phyloP scores from a whole-genome alignment of 2,797 vertebrate species.

The Ctenochaetus hawaiiensis region DNA sequence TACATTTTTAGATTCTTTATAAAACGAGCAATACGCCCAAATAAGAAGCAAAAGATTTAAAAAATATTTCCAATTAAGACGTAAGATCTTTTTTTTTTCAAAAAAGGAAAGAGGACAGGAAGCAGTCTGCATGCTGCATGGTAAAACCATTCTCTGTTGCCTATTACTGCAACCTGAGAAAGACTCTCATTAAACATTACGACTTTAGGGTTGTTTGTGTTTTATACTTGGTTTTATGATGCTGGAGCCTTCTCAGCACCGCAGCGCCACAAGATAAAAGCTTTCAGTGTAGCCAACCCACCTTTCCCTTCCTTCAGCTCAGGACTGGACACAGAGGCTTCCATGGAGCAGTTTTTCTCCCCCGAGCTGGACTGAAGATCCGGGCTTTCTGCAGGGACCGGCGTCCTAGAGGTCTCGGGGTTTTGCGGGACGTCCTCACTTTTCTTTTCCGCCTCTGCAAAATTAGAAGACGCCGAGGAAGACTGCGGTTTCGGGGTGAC shows the following conservation, averaged over 20 bases:
- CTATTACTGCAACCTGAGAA: slow-evolving; percentile 87
- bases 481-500: slow-evolving; percentile 93
- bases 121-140: slow-evolving; percentile 66
- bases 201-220: slow-evolving; percentile 93
- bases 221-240: slow-evolving; percentile 93
- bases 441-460: slow-evolving; percentile 93
- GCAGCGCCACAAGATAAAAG: slow-evolving; percentile 89
- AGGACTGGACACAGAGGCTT: slow-evolving; percentile 93
- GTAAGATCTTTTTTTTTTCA: slow-evolving; percentile 19
- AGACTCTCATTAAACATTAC: slow-evolving; percentile 93
- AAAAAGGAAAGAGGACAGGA: slow-evolving; percentile 18
- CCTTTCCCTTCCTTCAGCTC: slow-evolving; percentile 97
- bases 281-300: slow-evolving; percentile 89
- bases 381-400: slow-evolving; percentile 90
- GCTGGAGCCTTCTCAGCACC: slow-evolving; percentile 87
- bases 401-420: slow-evolving; percentile 88
- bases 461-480: slow-evolving; percentile 66
- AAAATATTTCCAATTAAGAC: neutral
- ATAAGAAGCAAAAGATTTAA: neutral
- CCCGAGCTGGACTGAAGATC: slow-evolving; percentile 90
- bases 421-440: slow-evolving; percentile 87
- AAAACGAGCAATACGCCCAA: neutral
- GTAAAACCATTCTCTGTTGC: slow-evolving; percentile 75
- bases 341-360: slow-evolving; percentile 90
- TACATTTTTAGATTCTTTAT: neutral